Conservation (phyloP, 1,140 invertebrate genomes). For the Platyura marginata region DNA sequence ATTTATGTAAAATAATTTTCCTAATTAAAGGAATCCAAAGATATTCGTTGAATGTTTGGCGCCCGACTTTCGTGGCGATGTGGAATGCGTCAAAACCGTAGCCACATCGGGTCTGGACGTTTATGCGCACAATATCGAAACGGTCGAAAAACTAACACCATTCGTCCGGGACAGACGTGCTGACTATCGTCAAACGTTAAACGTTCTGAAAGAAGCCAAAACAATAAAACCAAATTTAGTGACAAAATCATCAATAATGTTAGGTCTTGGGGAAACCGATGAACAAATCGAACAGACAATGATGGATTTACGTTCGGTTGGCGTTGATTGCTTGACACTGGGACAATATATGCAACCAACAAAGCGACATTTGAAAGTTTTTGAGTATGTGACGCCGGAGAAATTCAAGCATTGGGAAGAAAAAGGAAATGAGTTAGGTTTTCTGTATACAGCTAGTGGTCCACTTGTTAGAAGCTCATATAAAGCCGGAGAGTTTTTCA, state of each 20-base stretch:
- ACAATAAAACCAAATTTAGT: slow-evolving; percentile 58
- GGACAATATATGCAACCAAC: slow-evolving; percentile 99
- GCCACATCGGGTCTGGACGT: slow-evolving; percentile 76
- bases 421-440: slow-evolving; percentile 71
- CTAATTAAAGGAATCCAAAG: slow-evolving; percentile 44
- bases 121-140: slow-evolving; percentile 96
- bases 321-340: slow-evolving; percentile 89
- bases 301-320: slow-evolving; percentile 54
- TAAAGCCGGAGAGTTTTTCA: slow-evolving; percentile 88
- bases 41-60: slow-evolving; percentile 94
- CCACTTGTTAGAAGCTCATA: slow-evolving; percentile 94
- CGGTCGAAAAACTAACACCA: slow-evolving; percentile 71
- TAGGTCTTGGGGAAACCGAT: slow-evolving; percentile 92
- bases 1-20: background rate
- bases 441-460: slow-evolving; percentile 93
- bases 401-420: slow-evolving; percentile 88
- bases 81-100: slow-evolving; percentile 54
- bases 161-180: slow-evolving; percentile 83
- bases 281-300: slow-evolving; percentile 75
- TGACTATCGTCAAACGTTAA: slow-evolving; percentile 59
- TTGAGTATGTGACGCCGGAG: slow-evolving; percentile 92
- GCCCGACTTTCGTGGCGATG: slow-evolving; percentile 85
- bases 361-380: slow-evolving; percentile 86
- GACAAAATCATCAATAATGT: slow-evolving; percentile 98
- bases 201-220: slow-evolving; percentile 68